Percentiles rank a stretch among this genome's conserved stretches.
Conservation (phyloP, 2,888 invertebrate genomes). For the Diplazon laetatorius region DNA sequence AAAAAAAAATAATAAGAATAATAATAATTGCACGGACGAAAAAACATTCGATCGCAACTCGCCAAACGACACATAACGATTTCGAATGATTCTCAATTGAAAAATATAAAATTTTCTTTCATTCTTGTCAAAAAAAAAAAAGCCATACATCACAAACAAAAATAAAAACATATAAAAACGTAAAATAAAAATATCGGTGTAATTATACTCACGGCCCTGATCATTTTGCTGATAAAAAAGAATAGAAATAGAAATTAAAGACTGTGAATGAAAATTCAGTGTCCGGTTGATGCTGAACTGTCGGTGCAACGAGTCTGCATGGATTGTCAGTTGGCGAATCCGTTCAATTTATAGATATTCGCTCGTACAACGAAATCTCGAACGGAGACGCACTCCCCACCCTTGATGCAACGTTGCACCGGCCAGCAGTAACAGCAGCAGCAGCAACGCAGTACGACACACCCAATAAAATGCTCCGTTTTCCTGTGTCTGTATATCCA, state of each 20-base stretch:
- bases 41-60: too few relatives aligned
- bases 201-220: slow-evolving; percentile 71
- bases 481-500: slow-evolving; percentile 63
- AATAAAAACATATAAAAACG: background rate
- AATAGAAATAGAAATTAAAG: too few relatives aligned
- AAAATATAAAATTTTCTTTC: too few relatives aligned
- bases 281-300: slow-evolving; percentile 55
- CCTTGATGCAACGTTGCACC: slow-evolving; percentile 62
- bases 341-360: slow-evolving; percentile 79
- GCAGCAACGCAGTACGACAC: slow-evolving; percentile 68
- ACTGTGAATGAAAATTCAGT: slow-evolving; percentile 6
- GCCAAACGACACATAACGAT: too few relatives aligned
- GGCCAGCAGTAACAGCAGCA: slow-evolving; percentile 32
- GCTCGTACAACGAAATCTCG: slow-evolving; percentile 66
- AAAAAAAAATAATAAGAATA: too few relatives aligned
- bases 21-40: too few relatives aligned
- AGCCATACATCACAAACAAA: too few relatives aligned
- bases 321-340: slow-evolving; percentile 68
- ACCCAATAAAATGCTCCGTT: slow-evolving; percentile 81
- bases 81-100: too few relatives aligned
- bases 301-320: slow-evolving; percentile 71
- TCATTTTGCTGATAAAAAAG: slow-evolving; percentile 58
- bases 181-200: background rate
- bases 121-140: too few relatives aligned
- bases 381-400: slow-evolving; percentile 74